Evolutionary conservation across 1,140 invertebrate genomes (phyloP).

Genomic region (Dendrolimus punctatus): DNA sequence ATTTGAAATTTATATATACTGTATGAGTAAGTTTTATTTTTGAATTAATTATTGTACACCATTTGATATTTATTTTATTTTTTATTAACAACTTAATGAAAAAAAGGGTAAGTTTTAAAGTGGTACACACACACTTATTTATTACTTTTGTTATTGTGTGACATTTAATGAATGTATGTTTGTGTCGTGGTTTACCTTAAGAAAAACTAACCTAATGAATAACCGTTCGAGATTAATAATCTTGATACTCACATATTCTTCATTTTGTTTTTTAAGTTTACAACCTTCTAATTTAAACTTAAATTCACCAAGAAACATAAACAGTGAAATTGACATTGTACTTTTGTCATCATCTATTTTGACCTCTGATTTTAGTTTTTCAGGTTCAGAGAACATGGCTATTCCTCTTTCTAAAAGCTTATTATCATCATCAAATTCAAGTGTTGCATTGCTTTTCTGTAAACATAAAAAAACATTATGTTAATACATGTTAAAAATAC

Average conservation of each 20-base stretch:
- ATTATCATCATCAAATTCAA: slow-evolving; percentile 30
- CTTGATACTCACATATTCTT: slow-evolving; percentile 33
- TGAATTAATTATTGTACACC: background rate
- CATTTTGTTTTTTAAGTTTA: slow-evolving; percentile 30
- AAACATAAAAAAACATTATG: slow-evolving; percentile 14
- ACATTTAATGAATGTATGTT: too few species aligned
- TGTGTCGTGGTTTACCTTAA: too few species aligned
- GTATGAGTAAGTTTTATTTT: background rate
- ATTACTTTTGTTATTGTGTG: too few species aligned
- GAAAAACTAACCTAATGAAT: too few species aligned
- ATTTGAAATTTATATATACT: background rate
- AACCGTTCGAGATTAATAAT: background rate
- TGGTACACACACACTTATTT: too few species aligned
- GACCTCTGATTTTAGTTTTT: slow-evolving; percentile 25
- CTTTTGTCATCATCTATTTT: slow-evolving; percentile 12
- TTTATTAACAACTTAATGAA: too few species aligned
- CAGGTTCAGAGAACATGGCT: slow-evolving; percentile 27
- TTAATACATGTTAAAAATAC: slow-evolving; percentile 18
- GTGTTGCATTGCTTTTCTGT: slow-evolving; percentile 37
- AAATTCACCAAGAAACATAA: slow-evolving; percentile 27
- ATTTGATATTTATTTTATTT: too few species aligned
- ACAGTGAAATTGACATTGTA: slow-evolving; percentile 26
- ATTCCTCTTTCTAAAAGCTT: slow-evolving; percentile 32
- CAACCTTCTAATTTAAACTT: slow-evolving; percentile 20
- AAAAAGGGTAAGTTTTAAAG: too few species aligned